These are phyloP conservation scores for Toxotes jaculatrix DNA, from an alignment of 2,113 vertebrate genomes.

Conservation along the genomic window DNA sequence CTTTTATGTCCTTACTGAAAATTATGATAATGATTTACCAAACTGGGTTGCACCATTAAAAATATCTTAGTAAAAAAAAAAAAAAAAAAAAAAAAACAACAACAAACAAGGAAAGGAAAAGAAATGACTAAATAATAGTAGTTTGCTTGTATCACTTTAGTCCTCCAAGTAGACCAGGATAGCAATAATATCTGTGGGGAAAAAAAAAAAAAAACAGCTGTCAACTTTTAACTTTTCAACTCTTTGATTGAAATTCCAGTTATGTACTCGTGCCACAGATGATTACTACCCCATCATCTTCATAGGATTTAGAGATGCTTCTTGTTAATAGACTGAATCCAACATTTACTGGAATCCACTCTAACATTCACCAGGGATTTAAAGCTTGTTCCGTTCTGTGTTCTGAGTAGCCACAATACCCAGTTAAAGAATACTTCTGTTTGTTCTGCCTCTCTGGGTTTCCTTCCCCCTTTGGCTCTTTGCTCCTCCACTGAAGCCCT, in stretches of 20 bases:
- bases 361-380: not conserved
- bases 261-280: not conserved
- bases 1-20: not conserved
- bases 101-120: too few species aligned
- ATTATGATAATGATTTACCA: not conserved
- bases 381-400: not conserved
- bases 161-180: too few species aligned
- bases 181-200: too few species aligned
- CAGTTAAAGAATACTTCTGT: not conserved
- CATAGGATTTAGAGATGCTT: not conserved
- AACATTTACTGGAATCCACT: not conserved
- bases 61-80: not conserved
- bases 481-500: not conserved
- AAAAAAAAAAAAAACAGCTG: not conserved
- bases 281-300: too few species aligned
- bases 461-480: not conserved
- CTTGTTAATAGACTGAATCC: not conserved
- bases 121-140: too few species aligned
- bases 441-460: conserved; percentile 11
- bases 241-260: too few species aligned
- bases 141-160: too few species aligned
- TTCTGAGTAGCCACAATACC: not conserved
- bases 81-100: too few species aligned
- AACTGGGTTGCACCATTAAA: not conserved
- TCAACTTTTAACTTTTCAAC: not conserved